Conservation (phyloP, 2,888 invertebrate genomes). For the Plagiodera versicolora region DNA sequence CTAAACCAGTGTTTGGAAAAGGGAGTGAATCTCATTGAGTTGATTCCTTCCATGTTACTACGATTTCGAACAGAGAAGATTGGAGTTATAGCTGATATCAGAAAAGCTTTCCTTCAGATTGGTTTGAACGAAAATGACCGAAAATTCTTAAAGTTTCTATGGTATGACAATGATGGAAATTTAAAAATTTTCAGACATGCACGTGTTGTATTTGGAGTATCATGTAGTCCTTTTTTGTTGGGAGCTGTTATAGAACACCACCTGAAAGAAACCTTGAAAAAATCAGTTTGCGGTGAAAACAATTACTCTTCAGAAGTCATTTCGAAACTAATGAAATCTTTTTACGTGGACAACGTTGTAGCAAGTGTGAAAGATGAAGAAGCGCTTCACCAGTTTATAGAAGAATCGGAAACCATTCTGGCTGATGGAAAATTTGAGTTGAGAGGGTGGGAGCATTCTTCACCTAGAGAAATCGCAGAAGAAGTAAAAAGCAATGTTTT, state of each 20-base stretch:
- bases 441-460: neutral
- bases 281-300: neutral
- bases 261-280: constrained; percentile 2
- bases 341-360: constrained; percentile 3
- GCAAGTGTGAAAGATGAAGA: constrained; percentile 6
- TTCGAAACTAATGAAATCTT: constrained; percentile 8
- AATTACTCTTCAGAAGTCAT: constrained; percentile 9
- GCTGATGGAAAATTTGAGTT: neutral
- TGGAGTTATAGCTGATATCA: constrained; percentile 38
- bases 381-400: constrained; percentile 8
- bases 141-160: constrained; percentile 38
- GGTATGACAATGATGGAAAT: constrained; percentile 27
- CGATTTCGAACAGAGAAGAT: constrained; percentile 29
- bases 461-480: neutral
- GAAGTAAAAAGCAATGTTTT: neutral
- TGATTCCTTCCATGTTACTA: constrained; percentile 23
- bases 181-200: constrained; percentile 18
- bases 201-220: constrained; percentile 24
- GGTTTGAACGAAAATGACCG: constrained; percentile 33
- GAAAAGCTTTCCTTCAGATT: constrained; percentile 43
- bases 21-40: no score
- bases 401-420: constrained; percentile 8
- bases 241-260: constrained; percentile 24
- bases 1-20: constrained; percentile 20
- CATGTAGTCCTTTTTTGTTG: constrained; percentile 24